These are phyloP conservation scores for Cheilosia variabilis DNA, from an alignment of 2,888 invertebrate genomes.

Conservation along the genomic window DNA sequence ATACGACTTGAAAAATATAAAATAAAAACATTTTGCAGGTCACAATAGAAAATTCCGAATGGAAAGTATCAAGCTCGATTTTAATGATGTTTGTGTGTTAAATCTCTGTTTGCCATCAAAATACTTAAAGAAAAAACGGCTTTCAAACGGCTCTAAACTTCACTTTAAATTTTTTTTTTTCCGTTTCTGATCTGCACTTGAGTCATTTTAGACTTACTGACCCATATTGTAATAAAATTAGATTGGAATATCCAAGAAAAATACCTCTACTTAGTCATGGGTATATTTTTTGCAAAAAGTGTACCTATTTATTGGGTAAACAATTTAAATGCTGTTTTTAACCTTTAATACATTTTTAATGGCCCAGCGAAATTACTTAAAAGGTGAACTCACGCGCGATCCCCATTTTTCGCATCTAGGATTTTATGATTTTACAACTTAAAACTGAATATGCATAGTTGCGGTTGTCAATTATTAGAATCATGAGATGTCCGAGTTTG, in stretches of 20 bases:
- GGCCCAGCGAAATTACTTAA: conserved; percentile 11
- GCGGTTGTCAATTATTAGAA: neutral
- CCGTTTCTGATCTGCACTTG: neutral
- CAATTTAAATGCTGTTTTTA: conserved; percentile 11
- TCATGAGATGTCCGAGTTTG: no score
- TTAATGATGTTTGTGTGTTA: no score
- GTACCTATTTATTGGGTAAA: neutral
- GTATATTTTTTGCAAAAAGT: no score
- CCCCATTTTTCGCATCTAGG: neutral
- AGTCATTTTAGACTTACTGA: conserved; percentile 15
- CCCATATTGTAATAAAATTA: conserved; percentile 13
- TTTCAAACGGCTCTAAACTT: no score
- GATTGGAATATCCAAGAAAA: conserved; percentile 25
- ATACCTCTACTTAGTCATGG: neutral
- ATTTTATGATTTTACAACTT: neutral
- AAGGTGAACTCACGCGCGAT: neutral
- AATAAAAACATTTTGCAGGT: no score
- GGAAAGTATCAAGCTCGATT: no score
- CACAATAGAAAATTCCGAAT: no score
- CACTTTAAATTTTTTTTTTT: no score
- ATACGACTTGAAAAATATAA: no score
- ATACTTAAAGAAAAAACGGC: no score
- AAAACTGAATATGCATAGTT: neutral
- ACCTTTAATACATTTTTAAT: neutral
- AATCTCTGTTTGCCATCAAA: no score